Percentiles rank a stretch among this genome's conserved stretches.
phyloP scores from a whole-genome alignment of 2,113 vertebrate genomes.

The Cebus imitator region DNA sequence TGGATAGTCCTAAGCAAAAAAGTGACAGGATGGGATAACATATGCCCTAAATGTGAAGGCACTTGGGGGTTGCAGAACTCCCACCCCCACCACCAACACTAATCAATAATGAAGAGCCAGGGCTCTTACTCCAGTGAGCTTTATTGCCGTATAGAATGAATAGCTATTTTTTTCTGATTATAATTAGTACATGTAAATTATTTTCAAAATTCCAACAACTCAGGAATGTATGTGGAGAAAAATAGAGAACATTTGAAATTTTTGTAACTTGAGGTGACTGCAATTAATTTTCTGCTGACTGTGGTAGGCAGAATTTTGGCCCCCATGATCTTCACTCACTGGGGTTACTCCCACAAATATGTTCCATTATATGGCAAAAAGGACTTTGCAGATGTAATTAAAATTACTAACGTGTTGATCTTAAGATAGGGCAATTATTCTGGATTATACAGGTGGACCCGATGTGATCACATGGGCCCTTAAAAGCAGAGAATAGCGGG shows the following conservation, averaged over 20 bases:
- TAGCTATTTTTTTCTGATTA: neutral
- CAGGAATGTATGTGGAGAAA: neutral
- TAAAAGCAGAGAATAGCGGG: neutral
- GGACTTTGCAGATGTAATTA: neutral
- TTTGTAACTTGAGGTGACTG: neutral
- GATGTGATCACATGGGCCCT: neutral
- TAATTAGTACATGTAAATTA: neutral
- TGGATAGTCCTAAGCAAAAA: neutral
- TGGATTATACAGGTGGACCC: neutral
- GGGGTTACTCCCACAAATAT: neutral
- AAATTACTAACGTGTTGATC: neutral
- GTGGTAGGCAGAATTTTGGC: neutral
- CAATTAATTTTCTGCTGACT: neutral
- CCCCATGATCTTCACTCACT: neutral
- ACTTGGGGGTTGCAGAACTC: neutral
- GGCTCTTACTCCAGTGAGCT: neutral
- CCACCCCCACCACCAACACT: neutral
- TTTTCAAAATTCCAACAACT: neutral
- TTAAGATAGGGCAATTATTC: neutral
- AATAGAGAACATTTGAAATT: neutral
- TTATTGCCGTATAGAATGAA: conserved; percentile 27
- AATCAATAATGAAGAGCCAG: conserved; percentile 12
- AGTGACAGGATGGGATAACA: neutral
- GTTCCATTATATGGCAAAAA: neutral
- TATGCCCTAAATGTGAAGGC: neutral